Base-by-base conservation (phyloP, 1,140 invertebrate genomes). In the Globodera rostochiensis region DNA sequence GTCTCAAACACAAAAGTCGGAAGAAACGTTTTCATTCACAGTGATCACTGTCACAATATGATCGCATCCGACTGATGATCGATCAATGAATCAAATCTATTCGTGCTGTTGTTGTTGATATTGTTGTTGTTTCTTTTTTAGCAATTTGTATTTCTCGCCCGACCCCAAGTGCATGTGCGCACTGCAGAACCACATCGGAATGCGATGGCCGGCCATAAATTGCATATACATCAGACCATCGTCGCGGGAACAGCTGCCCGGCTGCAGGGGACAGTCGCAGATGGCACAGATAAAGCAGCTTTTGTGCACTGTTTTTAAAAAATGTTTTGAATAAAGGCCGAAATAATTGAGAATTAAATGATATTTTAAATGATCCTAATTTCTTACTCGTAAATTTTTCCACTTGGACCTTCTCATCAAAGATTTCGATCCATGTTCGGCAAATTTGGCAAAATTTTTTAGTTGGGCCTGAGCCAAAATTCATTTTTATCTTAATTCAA, bases 151-250 rank as follows among this genome's bases (percentile, higher is more conserved):
- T 36, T 81, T 81, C 46, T 81, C 80, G n/a, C 80, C 80, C 47
- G 80, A 77, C 19, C 80, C 80, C 57, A 81, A 69, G 64, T 78
- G 77, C 71, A 79, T 81, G 49, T 81, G 80, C 1, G 60, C 46
- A 9, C 36, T 64, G 67, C 80, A 81, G 19, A 81, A 81, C 80
- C 80, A 81, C 73, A 81, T 81, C 6, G 80, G 80, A 7, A 74
- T 77, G 21, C 64, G 80, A 73, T 81, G 75, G n/a, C 80, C 78
- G 47, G 60, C 49, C 57, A 79, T 70, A n/a, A 79, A 79, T n/a
- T 79, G 47, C 77, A 64, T 53, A 9, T 79, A 67, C 45, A 70
- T 67, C 19, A 79, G 47, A 11, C 77, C 77, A 46, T 79, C 77
- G 77, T 79, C 77, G n/a, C 77, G 77, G 57, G 25, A 46, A 46